A percentile compares a stretch with the other conserved stretches of the same genome.
Conservation (phyloP, 1,140 invertebrate genomes). For the Dendrolimus kikuchii region DNA sequence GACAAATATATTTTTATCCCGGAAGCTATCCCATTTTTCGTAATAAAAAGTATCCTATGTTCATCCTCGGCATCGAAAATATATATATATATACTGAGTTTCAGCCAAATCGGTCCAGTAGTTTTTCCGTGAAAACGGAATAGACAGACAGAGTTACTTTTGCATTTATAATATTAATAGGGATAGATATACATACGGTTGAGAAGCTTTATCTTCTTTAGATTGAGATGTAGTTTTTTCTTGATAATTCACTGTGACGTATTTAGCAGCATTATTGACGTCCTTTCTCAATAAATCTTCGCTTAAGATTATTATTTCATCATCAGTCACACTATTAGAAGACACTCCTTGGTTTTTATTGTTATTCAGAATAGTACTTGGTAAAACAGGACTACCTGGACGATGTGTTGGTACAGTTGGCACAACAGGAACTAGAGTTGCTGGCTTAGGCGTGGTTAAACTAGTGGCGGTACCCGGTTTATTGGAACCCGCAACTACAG, state of each 20-base stretch:
- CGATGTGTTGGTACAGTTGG: slow-evolving; percentile 22
- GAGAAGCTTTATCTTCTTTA: slow-evolving; percentile 79
- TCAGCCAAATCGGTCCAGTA: too few species aligned
- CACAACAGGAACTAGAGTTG: slow-evolving; percentile 7
- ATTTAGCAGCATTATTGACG: slow-evolving; percentile 78
- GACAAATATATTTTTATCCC: too few species aligned
- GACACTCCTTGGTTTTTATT: slow-evolving; percentile 29
- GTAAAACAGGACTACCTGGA: slow-evolving; percentile 47
- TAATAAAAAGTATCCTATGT: too few species aligned
- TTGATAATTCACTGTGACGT: slow-evolving; percentile 80
- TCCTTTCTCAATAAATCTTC: slow-evolving; percentile 82
- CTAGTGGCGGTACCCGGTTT: slow-evolving; percentile 15
- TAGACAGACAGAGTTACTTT: too few species aligned
- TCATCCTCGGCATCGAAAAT: too few species aligned
- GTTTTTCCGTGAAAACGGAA: too few species aligned
- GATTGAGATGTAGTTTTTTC: slow-evolving; percentile 79
- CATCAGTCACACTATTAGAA: slow-evolving; percentile 55
- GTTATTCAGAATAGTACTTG: slow-evolving; percentile 52
- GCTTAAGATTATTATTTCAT: slow-evolving; percentile 78
- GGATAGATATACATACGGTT: slow-evolving; percentile 75
- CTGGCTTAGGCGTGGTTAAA: slow-evolving; percentile 22
- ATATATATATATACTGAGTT: too few species aligned
- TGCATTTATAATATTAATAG: too few species aligned
- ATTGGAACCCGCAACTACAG: slow-evolving; percentile 35
- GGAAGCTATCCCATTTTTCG: too few species aligned